Percentiles rank a stretch among this genome's conserved stretches.
Evolutionary conservation across 2,888 invertebrate species (phyloP).

Genomic region (Xanthorhoe spadicearia): DNA sequence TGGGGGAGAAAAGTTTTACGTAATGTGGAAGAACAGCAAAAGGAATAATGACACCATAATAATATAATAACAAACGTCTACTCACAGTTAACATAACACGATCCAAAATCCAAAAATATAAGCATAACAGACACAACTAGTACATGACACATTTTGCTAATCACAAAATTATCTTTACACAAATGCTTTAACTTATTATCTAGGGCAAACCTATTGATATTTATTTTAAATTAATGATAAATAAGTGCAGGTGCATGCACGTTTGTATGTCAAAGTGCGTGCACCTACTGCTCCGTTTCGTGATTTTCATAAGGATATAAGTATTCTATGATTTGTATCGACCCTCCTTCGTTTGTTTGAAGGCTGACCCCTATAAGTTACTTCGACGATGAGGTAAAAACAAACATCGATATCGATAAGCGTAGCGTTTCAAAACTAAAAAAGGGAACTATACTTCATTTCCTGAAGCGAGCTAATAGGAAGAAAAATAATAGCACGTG

Average conservation of each 20-base stretch:
- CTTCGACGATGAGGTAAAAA: slow-evolving; percentile 55
- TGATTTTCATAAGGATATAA: slow-evolving; percentile 78
- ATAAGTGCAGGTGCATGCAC: slow-evolving; percentile 44
- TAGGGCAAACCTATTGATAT: slow-evolving; percentile 51
- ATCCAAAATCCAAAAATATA: slow-evolving; percentile 58
- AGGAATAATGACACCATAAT: background rate
- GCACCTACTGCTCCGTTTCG: slow-evolving; percentile 62
- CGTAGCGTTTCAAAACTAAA: background rate
- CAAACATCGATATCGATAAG: slow-evolving; percentile 42
- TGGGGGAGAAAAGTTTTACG: background rate
- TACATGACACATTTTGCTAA: slow-evolving; percentile 64
- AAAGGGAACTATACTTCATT: too few relatives aligned
- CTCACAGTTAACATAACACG: slow-evolving; percentile 76
- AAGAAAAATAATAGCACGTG: too few relatives aligned
- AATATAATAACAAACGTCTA: slow-evolving; percentile 37
- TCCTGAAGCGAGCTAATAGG: too few relatives aligned
- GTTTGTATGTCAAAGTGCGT: slow-evolving; percentile 62
- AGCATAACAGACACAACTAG: slow-evolving; percentile 50
- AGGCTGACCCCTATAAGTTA: slow-evolving; percentile 80
- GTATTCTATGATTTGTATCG: slow-evolving; percentile 77
- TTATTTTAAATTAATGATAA: slow-evolving; percentile 33
- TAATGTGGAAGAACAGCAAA: background rate
- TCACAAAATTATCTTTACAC: slow-evolving; percentile 38
- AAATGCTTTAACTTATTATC: slow-evolving; percentile 53
- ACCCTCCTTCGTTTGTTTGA: slow-evolving; percentile 70